phyloP scores from a whole-genome alignment of 1,140 invertebrate species.

The Adelges cooleyi region DNA sequence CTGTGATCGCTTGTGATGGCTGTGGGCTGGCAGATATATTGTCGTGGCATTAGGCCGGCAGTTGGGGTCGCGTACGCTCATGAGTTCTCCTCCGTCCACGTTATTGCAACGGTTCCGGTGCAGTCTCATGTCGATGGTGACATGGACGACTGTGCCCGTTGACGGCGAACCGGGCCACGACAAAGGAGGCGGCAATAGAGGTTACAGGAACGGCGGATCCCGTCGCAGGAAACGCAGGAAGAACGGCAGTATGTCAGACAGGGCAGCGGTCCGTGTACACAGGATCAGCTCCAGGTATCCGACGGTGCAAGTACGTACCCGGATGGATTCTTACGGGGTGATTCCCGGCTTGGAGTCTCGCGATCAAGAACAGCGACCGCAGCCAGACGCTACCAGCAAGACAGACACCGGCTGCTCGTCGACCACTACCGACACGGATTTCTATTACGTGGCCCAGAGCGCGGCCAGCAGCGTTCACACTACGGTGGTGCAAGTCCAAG shows the following conservation, averaged over 20 bases:
- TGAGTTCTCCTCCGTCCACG: no score
- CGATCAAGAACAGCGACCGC: no score
- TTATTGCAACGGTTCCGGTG: constrained; percentile 9
- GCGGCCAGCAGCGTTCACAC: background rate
- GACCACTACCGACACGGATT: constrained; percentile 1
- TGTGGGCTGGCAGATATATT: background rate
- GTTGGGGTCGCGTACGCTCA: background rate
- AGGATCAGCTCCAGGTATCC: constrained; percentile 13
- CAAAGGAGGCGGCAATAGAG: background rate
- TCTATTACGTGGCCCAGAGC: constrained; percentile 10
- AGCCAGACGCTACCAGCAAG: background rate
- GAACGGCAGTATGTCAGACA: background rate
- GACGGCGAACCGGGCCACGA: background rate
- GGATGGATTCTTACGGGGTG: constrained; percentile 18
- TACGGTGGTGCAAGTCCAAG: background rate
- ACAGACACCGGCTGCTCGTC: constrained; percentile 6
- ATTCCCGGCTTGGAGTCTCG: background rate
- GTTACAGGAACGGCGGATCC: no score
- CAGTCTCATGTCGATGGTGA: constrained; percentile 11
- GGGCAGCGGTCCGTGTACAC: background rate
- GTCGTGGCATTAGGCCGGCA: background rate
- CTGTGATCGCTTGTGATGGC: background rate
- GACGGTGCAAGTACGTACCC: background rate
- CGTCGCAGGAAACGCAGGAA: no score
- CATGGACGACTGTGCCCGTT: background rate